Evolutionary conservation across 23 tunicate genomes (phyloP), one percentile per base, ranked within the genome.

Genomic region (Aplidium turbinatum): DNA sequence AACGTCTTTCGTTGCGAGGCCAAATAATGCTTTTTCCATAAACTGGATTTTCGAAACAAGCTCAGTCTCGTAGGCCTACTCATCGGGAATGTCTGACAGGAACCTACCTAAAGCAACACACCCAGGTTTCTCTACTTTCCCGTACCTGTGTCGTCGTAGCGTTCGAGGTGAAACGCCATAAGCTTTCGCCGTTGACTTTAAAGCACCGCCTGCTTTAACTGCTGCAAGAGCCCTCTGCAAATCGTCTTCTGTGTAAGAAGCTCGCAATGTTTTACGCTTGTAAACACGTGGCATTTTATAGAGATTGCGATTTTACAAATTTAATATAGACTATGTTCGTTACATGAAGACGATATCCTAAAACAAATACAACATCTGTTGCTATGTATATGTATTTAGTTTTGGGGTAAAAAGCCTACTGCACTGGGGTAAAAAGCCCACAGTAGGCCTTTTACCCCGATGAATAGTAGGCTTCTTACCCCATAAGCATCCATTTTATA

Each of bases 61-160:
- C 38, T 65, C n/a, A 29, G 22, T 38, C 38, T 65, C 72, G 38
- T 13, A n/a, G n/a, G n/a, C n/a, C n/a, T n/a, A 18, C 24, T 35
- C 50, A 11, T 36, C 11, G 27, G 19, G 19, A 4, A 65, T 35
- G n/a, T 36, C 50, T 65, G 50, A 29, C 23, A 11, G 48, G 38
- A 65, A 65, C 22, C 72, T 35, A 9, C 50, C 72, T 65, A 65
- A 38, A 36, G 4, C 5, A 5, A 35, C 22, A 35, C 16, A 35
- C 4, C 72, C 72, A 35, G 72, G 72, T 6, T 36, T 35, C 19
- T 48, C 48, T 36, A 65, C 72, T 35, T 65, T 65, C n/a, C 38
- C 38, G 25, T 35, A 6, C 28, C 48, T 4, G 38, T 38, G 50
- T 26, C 72, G 20, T 11, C 9, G n/a, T 16, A 65, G 50, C 38